phyloP scores from a whole-genome alignment of 1,140 invertebrate species.

The Catajapyx aquilonaris region DNA sequence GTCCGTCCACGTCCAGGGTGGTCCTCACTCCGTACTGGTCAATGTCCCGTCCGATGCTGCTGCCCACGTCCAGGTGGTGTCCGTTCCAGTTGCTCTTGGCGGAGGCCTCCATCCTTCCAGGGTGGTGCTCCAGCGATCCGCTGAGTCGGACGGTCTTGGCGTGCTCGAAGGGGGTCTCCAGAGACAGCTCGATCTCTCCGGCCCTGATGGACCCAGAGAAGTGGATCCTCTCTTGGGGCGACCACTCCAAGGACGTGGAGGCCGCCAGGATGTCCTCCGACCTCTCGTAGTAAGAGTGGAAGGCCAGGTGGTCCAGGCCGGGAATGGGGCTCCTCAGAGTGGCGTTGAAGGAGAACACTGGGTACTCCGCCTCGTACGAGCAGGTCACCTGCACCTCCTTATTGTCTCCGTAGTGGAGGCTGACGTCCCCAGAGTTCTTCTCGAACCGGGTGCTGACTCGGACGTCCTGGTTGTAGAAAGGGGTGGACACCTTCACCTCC shows the following conservation, averaged over 20 bases:
- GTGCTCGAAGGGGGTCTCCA: slow-evolving; percentile 4
- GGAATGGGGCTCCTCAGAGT: background rate
- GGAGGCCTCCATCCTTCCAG: background rate
- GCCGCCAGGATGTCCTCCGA: background rate
- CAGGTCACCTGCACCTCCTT: background rate
- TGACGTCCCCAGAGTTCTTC: background rate
- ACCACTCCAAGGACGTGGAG: background rate
- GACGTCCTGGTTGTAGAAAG: background rate
- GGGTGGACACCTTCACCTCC: background rate
- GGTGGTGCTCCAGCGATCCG: slow-evolving; percentile 1
- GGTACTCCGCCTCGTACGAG: background rate
- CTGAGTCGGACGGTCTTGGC: slow-evolving; percentile 1
- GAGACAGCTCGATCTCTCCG: background rate
- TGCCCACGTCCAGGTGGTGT: background rate
- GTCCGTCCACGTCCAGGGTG: slow-evolving; percentile 3
- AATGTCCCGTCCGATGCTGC: background rate
- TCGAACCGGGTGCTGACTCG: background rate
- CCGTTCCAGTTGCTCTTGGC: background rate
- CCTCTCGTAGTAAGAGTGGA: background rate
- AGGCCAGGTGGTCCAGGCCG: background rate
- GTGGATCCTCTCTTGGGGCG: background rate
- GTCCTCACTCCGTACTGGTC: slow-evolving; percentile 3
- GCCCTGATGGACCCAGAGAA: background rate
- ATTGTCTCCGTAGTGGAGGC: background rate
- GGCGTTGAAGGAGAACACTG: background rate